Base-by-base conservation (phyloP, 2,113 vertebrate genomes). In the Pseudorhombus dupliciocellatus region DNA sequence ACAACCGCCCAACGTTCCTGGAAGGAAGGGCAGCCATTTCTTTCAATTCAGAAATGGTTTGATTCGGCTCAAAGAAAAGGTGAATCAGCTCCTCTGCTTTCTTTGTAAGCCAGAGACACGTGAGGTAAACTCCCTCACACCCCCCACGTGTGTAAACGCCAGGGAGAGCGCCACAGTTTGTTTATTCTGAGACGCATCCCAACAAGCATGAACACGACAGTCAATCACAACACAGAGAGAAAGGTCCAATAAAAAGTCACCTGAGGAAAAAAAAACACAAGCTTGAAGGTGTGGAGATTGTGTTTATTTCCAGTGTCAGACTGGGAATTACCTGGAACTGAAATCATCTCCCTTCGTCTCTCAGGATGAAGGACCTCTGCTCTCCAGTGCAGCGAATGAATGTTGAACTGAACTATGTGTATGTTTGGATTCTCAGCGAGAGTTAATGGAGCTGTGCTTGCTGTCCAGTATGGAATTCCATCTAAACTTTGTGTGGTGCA, bases 101-200 rank as follows among this genome's bases (percentile, higher is more conserved):
- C 50, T 28, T 21, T 20, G 10, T 57, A 9, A 52, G n/a, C n/a
- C 2, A 53, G 25, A 37, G 12, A 37, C 34, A 37, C 12, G 10
- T 37, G 11, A 37, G 34, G 10, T 20, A 28, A 54, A 52, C 8
- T n/a, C 1, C 42, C 14, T 15, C 1, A 46, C 5, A 16, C 4
- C 18, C 42, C 8, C 1, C 20, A 7, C 18, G n/a, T n/a, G n/a
- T n/a, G n/a, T 50, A 50, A 50, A 21, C 3, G 2, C 18, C 46
- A n/a, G 21, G 2, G 21, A 24, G 25, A 18, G 53, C 20, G 12
- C 11, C 44, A 31, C 42, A 34, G 25, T 60, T 67, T 71, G 34
- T 61, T 79, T 66, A 66, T 70, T 69, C 26, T 53, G 44, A 66
- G 60, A n/a, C 40, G 48, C 37, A 53, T 79, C 71, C 66, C 42